Percentiles rank a stretch among this genome's conserved stretches.
phyloP scores from a whole-genome alignment of 2,113 vertebrate genomes.

The Cochlearius cochlearius region DNA sequence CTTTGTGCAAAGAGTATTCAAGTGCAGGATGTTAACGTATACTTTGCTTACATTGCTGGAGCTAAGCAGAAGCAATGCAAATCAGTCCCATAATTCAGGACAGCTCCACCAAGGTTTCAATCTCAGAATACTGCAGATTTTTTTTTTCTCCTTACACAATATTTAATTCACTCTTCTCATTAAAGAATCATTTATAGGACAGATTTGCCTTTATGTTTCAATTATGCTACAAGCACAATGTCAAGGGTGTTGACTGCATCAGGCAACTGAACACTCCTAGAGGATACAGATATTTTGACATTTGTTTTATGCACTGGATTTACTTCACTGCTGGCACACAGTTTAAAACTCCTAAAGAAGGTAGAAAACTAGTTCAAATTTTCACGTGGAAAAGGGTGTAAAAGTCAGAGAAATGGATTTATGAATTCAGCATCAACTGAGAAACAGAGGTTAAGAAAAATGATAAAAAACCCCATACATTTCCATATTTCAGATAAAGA shows the following conservation, averaged over 20 bases:
- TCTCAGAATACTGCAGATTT: neutral
- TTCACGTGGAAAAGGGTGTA: neutral
- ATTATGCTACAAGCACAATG: neutral
- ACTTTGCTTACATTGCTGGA: neutral
- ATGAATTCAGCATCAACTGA: neutral
- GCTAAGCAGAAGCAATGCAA: neutral
- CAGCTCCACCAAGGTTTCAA: neutral
- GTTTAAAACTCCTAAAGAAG: neutral
- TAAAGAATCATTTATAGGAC: neutral
- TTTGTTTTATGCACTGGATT: neutral
- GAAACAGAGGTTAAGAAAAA: neutral
- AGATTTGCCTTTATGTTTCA: neutral
- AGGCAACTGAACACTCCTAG: neutral
- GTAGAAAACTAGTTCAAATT: neutral
- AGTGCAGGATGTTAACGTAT: neutral
- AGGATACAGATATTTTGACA: neutral
- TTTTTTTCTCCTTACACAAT: neutral
- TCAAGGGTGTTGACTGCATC: neutral
- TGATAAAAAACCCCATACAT: neutral
- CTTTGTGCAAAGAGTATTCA: neutral
- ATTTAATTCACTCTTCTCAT: neutral
- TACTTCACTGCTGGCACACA: neutral
- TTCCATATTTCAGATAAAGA: neutral
- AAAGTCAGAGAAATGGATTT: neutral
- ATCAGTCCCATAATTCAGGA: neutral